Evolutionary conservation across 2,797 vertebrate species (phyloP).

Genomic region (Oreonectes daqikongensis): DNA sequence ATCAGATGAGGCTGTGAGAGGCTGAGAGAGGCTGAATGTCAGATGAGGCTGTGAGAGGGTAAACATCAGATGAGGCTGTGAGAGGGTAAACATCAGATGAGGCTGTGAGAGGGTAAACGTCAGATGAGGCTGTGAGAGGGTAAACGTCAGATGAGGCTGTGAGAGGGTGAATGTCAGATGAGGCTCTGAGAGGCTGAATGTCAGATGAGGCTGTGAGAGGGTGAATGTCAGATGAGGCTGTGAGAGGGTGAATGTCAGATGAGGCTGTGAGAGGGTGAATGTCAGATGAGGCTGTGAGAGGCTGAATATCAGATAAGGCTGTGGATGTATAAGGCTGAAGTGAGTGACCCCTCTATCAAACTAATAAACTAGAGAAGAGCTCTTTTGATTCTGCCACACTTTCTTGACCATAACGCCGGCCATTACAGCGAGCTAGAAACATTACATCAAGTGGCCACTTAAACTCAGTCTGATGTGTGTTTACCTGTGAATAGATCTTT

Average conservation of each 20-base stretch:
- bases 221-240: neutral
- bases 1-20: neutral
- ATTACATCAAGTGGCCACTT: constrained; percentile 25
- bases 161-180: neutral
- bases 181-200: neutral
- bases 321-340: neutral
- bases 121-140: neutral
- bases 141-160: neutral
- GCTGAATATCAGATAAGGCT: neutral
- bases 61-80: neutral
- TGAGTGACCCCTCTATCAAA: neutral
- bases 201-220: neutral
- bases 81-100: neutral
- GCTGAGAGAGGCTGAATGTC: neutral
- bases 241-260: neutral
- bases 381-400: constrained; percentile 19
- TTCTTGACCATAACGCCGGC: constrained; percentile 18
- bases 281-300: neutral
- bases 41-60: neutral
- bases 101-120: neutral
- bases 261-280: neutral
- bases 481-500: constrained; percentile 11
- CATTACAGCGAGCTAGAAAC: neutral
- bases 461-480: constrained; percentile 12
- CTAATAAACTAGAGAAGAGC: constrained; percentile 12